These are phyloP conservation scores for Dasyornis broadbenti DNA, from an alignment of 2,113 vertebrate genomes.

Conservation along the genomic window DNA sequence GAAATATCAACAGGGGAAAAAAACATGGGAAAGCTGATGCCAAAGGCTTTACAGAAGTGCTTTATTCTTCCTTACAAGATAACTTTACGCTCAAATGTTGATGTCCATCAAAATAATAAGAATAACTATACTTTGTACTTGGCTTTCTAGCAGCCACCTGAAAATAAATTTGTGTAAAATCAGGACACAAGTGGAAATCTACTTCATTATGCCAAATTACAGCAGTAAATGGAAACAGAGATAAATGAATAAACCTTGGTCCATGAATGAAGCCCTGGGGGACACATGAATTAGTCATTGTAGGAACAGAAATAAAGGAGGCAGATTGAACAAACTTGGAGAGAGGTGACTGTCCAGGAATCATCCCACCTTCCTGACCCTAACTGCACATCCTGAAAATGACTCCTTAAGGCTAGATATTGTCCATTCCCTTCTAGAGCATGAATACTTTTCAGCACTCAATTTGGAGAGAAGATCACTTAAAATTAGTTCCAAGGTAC, in stretches of 20 bases:
- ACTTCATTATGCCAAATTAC: neutral
- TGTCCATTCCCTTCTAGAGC: neutral
- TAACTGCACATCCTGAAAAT: neutral
- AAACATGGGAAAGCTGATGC: neutral
- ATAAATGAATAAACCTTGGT: neutral
- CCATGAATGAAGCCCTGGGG: neutral
- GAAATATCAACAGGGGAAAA: neutral
- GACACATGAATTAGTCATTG: neutral
- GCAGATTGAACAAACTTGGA: neutral
- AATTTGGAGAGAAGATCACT: neutral
- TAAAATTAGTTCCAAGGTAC: neutral
- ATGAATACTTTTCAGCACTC: neutral
- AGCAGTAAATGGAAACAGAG: neutral
- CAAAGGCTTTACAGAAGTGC: neutral
- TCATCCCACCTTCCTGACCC: neutral
- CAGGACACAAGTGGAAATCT: neutral
- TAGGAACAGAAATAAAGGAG: neutral
- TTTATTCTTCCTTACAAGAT: neutral
- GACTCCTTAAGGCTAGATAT: neutral
- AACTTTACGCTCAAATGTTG: neutral
- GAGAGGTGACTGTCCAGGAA: neutral
- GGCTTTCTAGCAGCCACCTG: neutral
- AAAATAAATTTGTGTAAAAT: neutral
- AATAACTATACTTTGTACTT: neutral
- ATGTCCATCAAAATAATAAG: neutral